A percentile compares a stretch with the other conserved stretches of the same genome.
Conservation (phyloP, 2,797 vertebrate genomes). For the Halcyon chelicuti region DNA sequence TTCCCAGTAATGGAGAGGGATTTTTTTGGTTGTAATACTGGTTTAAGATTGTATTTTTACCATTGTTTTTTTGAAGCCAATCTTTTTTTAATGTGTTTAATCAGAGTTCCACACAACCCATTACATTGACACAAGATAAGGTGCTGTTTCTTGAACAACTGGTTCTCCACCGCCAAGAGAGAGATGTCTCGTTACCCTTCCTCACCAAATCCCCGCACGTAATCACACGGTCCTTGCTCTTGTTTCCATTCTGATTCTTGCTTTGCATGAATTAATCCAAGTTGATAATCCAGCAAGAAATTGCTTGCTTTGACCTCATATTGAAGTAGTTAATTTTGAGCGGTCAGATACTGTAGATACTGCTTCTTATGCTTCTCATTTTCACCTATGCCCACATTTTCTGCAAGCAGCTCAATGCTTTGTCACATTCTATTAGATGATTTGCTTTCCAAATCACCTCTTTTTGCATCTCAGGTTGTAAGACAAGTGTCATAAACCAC, state of each 20-base stretch:
- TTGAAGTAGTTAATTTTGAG: background rate
- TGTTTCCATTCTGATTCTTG: background rate
- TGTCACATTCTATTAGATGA: background rate
- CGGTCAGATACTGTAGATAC: background rate
- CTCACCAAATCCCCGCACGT: background rate
- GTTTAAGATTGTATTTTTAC: background rate
- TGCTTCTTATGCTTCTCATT: background rate
- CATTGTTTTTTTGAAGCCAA: background rate
- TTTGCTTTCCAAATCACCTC: background rate
- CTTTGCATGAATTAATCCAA: background rate
- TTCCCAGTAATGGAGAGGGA: fast-evolving
- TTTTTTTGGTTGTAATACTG: background rate
- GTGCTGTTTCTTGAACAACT: background rate
- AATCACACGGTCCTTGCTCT: background rate
- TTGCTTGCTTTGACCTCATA: background rate
- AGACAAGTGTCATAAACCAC: background rate
- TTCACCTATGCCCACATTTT: background rate
- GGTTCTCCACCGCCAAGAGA: background rate
- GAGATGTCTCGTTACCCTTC: background rate
- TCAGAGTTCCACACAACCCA: fast-evolving
- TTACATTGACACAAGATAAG: background rate
- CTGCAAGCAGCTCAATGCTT: background rate
- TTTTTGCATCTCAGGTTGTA: background rate
- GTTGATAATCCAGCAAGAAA: background rate
- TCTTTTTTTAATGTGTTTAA: background rate